phyloP scores from a whole-genome alignment of 2,113 vertebrate species.

The Salvelinus namaycush region DNA sequence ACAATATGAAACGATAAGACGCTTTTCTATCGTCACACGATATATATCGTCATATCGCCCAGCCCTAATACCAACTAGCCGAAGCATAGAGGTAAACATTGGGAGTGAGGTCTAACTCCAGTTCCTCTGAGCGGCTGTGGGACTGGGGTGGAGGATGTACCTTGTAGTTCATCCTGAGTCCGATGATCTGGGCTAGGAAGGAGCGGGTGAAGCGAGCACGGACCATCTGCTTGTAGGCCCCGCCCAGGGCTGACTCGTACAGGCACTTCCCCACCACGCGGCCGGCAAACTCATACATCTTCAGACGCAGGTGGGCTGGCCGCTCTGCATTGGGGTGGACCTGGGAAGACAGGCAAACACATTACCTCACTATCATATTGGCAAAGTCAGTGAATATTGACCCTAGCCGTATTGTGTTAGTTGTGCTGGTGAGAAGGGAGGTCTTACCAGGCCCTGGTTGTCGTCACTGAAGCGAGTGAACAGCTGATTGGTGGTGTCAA shows the following conservation, averaged over 20 bases:
- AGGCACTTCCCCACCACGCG: conserved; percentile 95
- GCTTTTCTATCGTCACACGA: no score
- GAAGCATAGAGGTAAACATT: conserved; percentile 39
- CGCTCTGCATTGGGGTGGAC: conserved; percentile 94
- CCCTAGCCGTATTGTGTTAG: neutral
- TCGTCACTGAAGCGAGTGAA: conserved; percentile 96
- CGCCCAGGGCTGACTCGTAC: conserved; percentile 95
- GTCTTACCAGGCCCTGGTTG: conserved; percentile 91
- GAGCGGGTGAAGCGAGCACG: conserved; percentile 95
- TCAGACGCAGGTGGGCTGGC: conserved; percentile 83
- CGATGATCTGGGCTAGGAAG: conserved; percentile 97
- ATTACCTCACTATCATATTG: neutral
- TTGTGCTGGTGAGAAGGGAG: neutral
- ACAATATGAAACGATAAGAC: no score
- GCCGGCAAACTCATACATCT: conserved; percentile 95
- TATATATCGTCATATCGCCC: no score
- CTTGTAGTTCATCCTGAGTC: conserved; percentile 98
- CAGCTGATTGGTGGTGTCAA: conserved; percentile 92
- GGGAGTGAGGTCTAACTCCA: neutral
- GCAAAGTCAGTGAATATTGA: no score
- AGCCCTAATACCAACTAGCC: no score
- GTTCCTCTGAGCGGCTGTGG: neutral
- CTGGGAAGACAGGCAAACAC: conserved; percentile 61
- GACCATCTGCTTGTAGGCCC: conserved; percentile 93
- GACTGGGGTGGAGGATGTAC: conserved; percentile 56